phyloP scores from a whole-genome alignment of 2,888 invertebrate genomes.

The Epistrophella euchroma region DNA sequence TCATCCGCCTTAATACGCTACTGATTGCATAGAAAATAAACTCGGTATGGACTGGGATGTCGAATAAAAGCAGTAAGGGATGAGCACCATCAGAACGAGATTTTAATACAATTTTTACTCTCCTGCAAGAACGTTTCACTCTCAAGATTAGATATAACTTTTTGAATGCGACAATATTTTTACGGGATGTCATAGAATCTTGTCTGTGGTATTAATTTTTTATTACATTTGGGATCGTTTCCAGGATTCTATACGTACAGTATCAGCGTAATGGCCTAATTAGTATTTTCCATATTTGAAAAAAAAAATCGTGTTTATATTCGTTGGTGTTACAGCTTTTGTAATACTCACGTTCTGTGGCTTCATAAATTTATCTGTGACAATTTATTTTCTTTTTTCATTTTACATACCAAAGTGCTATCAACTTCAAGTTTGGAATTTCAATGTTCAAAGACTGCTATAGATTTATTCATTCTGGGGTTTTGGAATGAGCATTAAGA shows the following conservation, averaged over 20 bases:
- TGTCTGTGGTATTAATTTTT: not conserved
- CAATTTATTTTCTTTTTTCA: not conserved
- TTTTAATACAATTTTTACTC: not conserved
- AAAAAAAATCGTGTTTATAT: not conserved
- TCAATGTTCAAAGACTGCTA: not conserved
- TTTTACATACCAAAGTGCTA: not conserved
- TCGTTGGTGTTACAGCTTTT: not conserved
- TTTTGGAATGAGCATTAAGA: not conserved
- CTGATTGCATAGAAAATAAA: too few species aligned
- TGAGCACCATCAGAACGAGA: not conserved
- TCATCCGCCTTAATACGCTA: too few species aligned
- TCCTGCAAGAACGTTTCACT: not conserved
- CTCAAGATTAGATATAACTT: slow-evolving; percentile 1
- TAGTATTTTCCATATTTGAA: slow-evolving; percentile 8
- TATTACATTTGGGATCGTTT: not conserved
- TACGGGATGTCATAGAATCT: not conserved
- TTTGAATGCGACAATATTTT: not conserved
- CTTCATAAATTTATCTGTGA: not conserved
- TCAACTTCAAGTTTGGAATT: slow-evolving; percentile 9
- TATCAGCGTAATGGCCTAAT: not conserved
- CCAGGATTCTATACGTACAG: not conserved
- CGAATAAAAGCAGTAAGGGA: too few species aligned
- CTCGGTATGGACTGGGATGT: too few species aligned
- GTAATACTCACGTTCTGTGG: slow-evolving; percentile 12
- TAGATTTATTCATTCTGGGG: not conserved